These are phyloP conservation scores for Muschampia plurimacula DNA, from an alignment of 2,888 invertebrate genomes.

Conservation along the genomic window DNA sequence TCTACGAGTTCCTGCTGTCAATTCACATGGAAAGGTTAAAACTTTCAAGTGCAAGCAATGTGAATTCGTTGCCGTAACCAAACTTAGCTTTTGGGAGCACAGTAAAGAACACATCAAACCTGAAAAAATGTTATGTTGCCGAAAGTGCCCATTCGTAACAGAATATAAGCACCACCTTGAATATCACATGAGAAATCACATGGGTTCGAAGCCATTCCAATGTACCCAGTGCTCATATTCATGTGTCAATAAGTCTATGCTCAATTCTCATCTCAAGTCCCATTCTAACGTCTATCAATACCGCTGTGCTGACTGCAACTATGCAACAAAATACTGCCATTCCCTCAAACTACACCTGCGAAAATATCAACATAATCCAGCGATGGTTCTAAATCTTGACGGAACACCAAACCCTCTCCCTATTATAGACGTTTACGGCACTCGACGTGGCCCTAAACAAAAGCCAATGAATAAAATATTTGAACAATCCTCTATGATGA, in stretches of 20 bases:
- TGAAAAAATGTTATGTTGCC: conserved; percentile 96
- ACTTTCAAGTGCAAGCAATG: conserved; percentile 97
- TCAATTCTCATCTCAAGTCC: conserved; percentile 98
- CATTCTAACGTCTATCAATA: conserved; percentile 97
- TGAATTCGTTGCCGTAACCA: conserved; percentile 87
- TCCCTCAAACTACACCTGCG: conserved; percentile 97
- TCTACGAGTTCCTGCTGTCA: conserved; percentile 87
- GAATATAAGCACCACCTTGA: conserved; percentile 99
- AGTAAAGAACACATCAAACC: conserved; percentile 95
- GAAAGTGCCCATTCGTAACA: conserved; percentile 98
- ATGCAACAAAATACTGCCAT: conserved; percentile 99
- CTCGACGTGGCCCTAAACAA: conserved; percentile 93
- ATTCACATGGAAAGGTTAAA: conserved; percentile 94
- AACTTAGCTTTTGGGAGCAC: conserved; percentile 97
- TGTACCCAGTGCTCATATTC: conserved; percentile 95
- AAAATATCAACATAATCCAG: conserved; percentile 96
- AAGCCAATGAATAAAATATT: conserved; percentile 73
- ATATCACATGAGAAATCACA: conserved; percentile 98
- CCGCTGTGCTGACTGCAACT: conserved; percentile 96
- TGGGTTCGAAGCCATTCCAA: conserved; percentile 97
- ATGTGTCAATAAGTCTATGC: conserved; percentile 99
- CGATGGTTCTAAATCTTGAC: conserved; percentile 95
- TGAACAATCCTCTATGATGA: conserved; percentile 62
- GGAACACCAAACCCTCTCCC: conserved; percentile 95
- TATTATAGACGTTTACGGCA: conserved; percentile 96